These are phyloP conservation scores for Decapterus maruadsi DNA, from an alignment of 2,797 vertebrate species.

Conservation along the genomic window DNA sequence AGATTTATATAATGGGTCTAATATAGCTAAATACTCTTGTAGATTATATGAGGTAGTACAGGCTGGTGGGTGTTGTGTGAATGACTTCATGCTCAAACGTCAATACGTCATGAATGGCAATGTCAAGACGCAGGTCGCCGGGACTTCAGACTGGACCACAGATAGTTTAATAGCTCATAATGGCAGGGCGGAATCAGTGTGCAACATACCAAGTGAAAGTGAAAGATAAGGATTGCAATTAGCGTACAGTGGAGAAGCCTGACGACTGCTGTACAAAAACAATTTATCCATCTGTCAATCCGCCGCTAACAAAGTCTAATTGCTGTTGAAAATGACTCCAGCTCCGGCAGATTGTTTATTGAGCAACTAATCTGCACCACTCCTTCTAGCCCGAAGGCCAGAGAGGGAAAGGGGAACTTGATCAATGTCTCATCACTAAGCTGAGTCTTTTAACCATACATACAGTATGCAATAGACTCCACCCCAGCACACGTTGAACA, in stretches of 20 bases:
- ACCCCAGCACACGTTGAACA: constrained; percentile 39
- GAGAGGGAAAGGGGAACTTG: constrained; percentile 30
- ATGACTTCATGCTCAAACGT: background rate
- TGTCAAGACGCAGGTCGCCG: constrained; percentile 13
- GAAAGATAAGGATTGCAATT: constrained; percentile 55
- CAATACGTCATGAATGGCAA: constrained; percentile 1
- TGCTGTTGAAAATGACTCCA: constrained; percentile 72
- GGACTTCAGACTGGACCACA: constrained; percentile 15
- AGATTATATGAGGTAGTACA: background rate
- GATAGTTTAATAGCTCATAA: constrained; percentile 39
- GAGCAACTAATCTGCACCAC: constrained; percentile 75
- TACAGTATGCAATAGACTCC: constrained; percentile 54
- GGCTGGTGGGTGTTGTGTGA: background rate
- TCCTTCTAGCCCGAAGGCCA: constrained; percentile 55
- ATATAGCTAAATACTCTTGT: background rate
- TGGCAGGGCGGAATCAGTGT: constrained; percentile 3
- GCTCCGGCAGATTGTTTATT: constrained; percentile 79
- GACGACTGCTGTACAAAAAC: constrained; percentile 37
- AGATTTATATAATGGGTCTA: background rate
- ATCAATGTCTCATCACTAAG: constrained; percentile 70
- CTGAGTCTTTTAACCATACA: constrained; percentile 57
- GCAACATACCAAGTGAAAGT: constrained; percentile 14
- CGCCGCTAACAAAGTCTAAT: constrained; percentile 67
- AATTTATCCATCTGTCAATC: constrained; percentile 59
- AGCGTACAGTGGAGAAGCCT: constrained; percentile 41